Percentiles rank a stretch among this genome's conserved stretches.
Evolutionary conservation across 2,888 invertebrate genomes (phyloP).

Genomic region (Amblyjoppa proteus): DNA sequence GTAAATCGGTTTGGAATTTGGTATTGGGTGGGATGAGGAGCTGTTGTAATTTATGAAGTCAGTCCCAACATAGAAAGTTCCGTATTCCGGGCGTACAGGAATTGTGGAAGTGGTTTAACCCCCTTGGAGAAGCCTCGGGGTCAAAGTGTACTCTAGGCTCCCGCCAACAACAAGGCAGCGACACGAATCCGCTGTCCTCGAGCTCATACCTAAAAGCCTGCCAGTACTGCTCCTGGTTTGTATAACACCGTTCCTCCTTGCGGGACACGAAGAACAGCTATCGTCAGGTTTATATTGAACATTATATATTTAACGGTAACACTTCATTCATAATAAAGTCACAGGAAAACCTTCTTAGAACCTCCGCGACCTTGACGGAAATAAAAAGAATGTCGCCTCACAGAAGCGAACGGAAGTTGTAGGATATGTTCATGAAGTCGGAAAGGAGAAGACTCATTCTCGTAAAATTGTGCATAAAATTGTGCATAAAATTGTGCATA

Average conservation of each 20-base stretch:
- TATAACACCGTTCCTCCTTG: constrained; percentile 14
- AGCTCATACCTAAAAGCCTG: constrained; percentile 55
- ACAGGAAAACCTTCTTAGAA: constrained; percentile 1
- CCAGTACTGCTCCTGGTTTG: constrained; percentile 16
- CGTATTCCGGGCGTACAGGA: constrained; percentile 26
- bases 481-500: not conserved
- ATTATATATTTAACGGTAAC: constrained; percentile 22
- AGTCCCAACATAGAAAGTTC: not conserved
- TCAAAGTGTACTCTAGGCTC: constrained; percentile 43
- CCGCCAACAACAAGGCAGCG: constrained; percentile 35
- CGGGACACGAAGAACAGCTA: not conserved
- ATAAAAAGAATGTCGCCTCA: not conserved
- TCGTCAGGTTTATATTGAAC: constrained; percentile 11
- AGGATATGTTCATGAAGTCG: not conserved
- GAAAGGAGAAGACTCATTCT: too few relatives aligned
- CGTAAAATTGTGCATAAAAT: not conserved
- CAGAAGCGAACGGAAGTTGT: not conserved
- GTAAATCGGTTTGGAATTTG: too few relatives aligned
- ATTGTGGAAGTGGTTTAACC: constrained; percentile 67
- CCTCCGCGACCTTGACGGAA: not conserved
- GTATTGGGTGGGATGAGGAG: too few relatives aligned
- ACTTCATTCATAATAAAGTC: constrained; percentile 19
- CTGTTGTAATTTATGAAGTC: too few relatives aligned
- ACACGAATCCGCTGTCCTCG: constrained; percentile 33
- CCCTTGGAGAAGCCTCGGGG: constrained; percentile 45